Percentiles rank a stretch among this genome's conserved stretches.
phyloP scores from a whole-genome alignment of 2,888 invertebrate genomes.

The Trissolcus brochymenae region DNA sequence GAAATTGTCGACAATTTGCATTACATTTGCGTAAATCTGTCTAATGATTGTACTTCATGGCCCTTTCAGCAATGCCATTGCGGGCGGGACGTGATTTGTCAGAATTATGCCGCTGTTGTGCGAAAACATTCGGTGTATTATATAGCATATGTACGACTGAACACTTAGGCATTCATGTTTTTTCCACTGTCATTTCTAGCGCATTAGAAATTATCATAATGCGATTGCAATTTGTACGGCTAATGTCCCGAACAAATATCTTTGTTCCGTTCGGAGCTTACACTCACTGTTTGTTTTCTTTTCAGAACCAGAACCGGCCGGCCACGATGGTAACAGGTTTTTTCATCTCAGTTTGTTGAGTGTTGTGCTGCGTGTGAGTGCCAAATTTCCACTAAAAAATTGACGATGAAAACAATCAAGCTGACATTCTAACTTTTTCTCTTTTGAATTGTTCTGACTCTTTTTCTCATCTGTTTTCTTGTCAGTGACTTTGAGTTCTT shows the following conservation, averaged over 20 bases:
- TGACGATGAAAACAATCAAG: not conserved
- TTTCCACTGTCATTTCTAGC: constrained; percentile 21
- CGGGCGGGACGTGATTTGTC: constrained; percentile 36
- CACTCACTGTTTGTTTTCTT: constrained; percentile 25
- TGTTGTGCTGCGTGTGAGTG: constrained; percentile 5
- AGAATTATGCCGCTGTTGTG: constrained; percentile 35
- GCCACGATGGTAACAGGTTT: constrained; percentile 17
- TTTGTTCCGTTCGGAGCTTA: constrained; percentile 19
- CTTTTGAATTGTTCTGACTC: too few species aligned
- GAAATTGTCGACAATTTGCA: constrained; percentile 3
- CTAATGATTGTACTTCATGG: constrained; percentile 31
- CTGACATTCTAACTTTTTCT: too few species aligned
- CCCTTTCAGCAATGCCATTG: constrained; percentile 25
- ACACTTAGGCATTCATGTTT: constrained; percentile 46
- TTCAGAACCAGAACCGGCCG: constrained; percentile 18
- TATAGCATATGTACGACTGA: constrained; percentile 7
- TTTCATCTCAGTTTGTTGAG: not conserved
- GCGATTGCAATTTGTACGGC: constrained; percentile 23
- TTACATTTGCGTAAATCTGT: constrained; percentile 18
- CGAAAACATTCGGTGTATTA: constrained; percentile 42
- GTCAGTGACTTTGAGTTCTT: too few species aligned
- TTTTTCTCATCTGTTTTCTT: too few species aligned
- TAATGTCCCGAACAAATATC: constrained; percentile 27
- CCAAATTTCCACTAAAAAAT: not conserved
- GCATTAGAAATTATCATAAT: constrained; percentile 45